Evolutionary conservation across 2,888 invertebrate species (phyloP).

Genomic region (Brachyptera risi): DNA sequence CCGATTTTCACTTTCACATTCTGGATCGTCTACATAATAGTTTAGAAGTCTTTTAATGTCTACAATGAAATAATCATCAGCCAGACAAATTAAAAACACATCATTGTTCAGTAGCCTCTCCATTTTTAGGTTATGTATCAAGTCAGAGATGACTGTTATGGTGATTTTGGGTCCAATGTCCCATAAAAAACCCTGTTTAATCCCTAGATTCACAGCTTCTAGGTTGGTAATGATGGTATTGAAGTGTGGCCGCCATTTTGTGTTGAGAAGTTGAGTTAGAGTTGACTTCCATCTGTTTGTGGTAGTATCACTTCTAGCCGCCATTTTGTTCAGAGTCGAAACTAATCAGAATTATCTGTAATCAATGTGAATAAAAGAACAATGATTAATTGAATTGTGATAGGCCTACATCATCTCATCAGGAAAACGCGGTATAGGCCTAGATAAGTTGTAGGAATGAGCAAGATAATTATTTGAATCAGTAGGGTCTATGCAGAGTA

Average conservation of each 20-base stretch:
- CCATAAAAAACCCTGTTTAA: conserved; percentile 40
- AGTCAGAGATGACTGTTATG: conserved; percentile 23
- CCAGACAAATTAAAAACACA: conserved; percentile 33
- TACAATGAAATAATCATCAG: conserved; percentile 35
- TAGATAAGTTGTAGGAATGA: too few relatives aligned
- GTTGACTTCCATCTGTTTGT: not conserved
- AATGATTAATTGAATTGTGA: too few relatives aligned
- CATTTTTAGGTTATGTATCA: conserved; percentile 34
- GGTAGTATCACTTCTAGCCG: too few relatives aligned
- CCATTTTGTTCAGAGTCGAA: not conserved
- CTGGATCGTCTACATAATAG: too few relatives aligned
- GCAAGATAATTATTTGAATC: too few relatives aligned
- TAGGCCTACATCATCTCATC: too few relatives aligned
- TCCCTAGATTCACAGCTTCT: conserved; percentile 35
- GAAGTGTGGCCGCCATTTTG: not conserved
- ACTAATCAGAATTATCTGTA: too few relatives aligned
- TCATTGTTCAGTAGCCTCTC: conserved; percentile 30
- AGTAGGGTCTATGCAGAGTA: too few relatives aligned
- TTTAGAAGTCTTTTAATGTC: conserved; percentile 29
- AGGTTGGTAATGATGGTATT: conserved; percentile 30
- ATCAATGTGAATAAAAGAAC: too few relatives aligned
- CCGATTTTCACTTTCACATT: too few relatives aligned
- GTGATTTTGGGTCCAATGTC: conserved; percentile 35
- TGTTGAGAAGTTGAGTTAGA: not conserved
- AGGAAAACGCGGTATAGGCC: too few relatives aligned